Base-by-base conservation (phyloP, 2,888 invertebrate species). In the Amiota communis region DNA sequence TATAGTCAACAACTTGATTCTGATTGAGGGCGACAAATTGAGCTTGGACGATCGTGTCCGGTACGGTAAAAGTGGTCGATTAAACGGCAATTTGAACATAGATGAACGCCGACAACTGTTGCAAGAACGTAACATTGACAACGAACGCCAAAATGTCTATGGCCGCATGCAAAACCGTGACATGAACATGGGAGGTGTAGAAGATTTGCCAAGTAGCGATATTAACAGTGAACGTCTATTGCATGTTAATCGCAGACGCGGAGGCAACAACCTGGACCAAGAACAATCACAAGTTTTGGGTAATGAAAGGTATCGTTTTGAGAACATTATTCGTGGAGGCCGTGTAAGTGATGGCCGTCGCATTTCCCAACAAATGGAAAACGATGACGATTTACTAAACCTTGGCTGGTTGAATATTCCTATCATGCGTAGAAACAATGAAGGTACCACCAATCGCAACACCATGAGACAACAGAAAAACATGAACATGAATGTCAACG, bases 161-260 rank as follows among this genome's bases (percentile, higher is more conserved):
- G 56, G 69, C 36, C 57, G 70, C 59, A 61, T 61, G 17, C 17
- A 20, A 15, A 12, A 17, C 67, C n/a, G n/a, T 51, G 20, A 13
- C 56, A 23, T 13, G 17, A 20, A 36, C 47, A 13, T 23, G 8
- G 13, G 13, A 8, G 51, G 20, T 36, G 72, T 23, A 6, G 70
- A 65, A 8, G 56, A 70, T 11, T 57, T 70, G 48, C 63, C 63
- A 10, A 70, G 64, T 10, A 56, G 17, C 15, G 65, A 73, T 57
- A 64, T 65, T 15, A 64, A 46, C 64, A 73, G 23, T 47, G 70
- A 70, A 49, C 73, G 73, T 48, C 23, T 73, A 12, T 64, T 85
- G 70, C 73, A 74, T 36, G 76, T 81, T 8, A 77, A 73, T 11
- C 86, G 86, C 36, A 84, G 86, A n/a, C 83, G 82, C 8, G 72